These are phyloP conservation scores for Hofmannophila pseudospretella DNA, from an alignment of 2,888 invertebrate species.

Conservation along the genomic window DNA sequence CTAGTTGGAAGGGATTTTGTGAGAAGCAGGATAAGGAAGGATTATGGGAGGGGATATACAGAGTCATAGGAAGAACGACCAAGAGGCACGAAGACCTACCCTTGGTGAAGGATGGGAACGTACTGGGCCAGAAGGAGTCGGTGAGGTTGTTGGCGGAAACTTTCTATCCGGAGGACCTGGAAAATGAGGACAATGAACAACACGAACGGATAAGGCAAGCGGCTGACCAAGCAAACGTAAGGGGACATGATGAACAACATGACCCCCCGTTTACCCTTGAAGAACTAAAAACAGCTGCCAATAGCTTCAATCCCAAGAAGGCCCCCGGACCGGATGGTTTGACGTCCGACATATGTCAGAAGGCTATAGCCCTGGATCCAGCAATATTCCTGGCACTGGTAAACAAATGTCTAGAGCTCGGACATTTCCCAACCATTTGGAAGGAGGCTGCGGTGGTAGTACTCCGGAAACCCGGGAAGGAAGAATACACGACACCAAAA, in stretches of 20 bases:
- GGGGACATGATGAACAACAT: no score
- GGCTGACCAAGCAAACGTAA: not conserved
- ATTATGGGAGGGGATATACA: constrained; percentile 11
- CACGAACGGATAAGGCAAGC: no score
- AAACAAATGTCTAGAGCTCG: no score
- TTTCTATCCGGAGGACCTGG: constrained; percentile 4
- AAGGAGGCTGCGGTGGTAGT: not conserved
- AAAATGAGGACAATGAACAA: not conserved
- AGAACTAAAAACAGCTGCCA: constrained; percentile 3
- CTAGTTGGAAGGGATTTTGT: constrained; percentile 10
- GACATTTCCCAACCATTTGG: no score
- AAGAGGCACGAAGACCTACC: constrained; percentile 6
- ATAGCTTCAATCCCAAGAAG: constrained; percentile 10
- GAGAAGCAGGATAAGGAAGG: constrained; percentile 7
- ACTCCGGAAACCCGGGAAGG: not conserved
- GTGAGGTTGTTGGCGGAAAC: constrained; percentile 5
- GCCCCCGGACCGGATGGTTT: constrained; percentile 15
- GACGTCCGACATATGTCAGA: constrained; percentile 9
- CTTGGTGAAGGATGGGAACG: not conserved
- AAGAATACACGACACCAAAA: not conserved
- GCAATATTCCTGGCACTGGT: no score
- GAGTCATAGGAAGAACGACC: constrained; percentile 4
- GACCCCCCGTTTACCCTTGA: constrained; percentile 9
- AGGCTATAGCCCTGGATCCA: not conserved
- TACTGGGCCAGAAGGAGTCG: constrained; percentile 5